phyloP scores from a whole-genome alignment of 2,797 vertebrate genomes.

The Lithobates pipiens region DNA sequence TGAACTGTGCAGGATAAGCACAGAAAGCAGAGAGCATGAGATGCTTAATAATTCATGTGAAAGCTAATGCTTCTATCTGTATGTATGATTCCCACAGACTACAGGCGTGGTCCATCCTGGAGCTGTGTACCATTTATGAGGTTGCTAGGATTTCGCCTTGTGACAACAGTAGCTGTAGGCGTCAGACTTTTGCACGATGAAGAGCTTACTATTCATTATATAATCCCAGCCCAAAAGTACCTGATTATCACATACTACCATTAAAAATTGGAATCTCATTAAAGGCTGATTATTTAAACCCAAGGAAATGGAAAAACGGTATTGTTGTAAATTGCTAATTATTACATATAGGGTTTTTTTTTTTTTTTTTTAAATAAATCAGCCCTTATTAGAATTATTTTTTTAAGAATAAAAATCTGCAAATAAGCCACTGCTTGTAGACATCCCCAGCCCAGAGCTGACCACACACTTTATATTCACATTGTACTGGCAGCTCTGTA shows the following conservation, averaged over 20 bases:
- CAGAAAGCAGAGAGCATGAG: neutral
- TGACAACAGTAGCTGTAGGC: neutral
- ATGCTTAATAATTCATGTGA: conserved; percentile 5
- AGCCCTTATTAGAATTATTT: no score
- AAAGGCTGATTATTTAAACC: neutral
- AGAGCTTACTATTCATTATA: neutral
- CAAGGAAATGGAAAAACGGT: no score
- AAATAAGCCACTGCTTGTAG: no score
- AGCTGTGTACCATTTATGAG: neutral
- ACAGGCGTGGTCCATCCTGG: conserved; percentile 10
- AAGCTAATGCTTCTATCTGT: conserved; percentile 11
- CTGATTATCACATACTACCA: no score
- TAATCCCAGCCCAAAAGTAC: neutral
- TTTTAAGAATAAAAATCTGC: no score
- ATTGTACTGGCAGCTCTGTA: no score
- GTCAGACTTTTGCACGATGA: neutral
- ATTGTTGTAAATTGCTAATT: no score
- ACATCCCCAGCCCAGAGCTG: no score
- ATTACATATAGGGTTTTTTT: no score
- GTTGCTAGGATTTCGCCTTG: conserved; percentile 2
- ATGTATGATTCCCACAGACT: neutral
- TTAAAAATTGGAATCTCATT: neutral
- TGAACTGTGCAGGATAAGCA: neutral
- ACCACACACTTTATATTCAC: no score
- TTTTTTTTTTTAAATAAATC: no score